These are phyloP conservation scores for Dendropsophus ebraccatus DNA, from an alignment of 2,113 vertebrate genomes.

Conservation along the genomic window DNA sequence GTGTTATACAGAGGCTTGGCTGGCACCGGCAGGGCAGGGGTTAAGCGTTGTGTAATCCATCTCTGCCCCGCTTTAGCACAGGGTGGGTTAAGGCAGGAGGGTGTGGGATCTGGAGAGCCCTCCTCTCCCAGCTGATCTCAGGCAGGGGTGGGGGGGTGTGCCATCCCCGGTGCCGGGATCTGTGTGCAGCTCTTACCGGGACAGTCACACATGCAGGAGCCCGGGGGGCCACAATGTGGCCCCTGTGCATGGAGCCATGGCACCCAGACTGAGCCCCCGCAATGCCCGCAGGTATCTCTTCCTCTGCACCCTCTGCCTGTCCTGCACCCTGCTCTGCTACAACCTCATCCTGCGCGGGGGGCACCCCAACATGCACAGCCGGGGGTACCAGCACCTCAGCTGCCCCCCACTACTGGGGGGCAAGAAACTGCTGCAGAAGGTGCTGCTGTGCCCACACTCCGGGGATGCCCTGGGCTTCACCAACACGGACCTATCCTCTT, in stretches of 20 bases:
- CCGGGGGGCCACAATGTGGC: constrained; percentile 63
- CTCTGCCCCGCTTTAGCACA: background rate
- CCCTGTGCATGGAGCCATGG: constrained; percentile 87
- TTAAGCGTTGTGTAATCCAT: background rate
- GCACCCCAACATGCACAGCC: constrained; percentile 75
- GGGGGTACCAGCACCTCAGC: constrained; percentile 70
- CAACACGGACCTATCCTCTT: constrained; percentile 13
- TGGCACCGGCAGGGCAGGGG: background rate
- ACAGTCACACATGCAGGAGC: constrained; percentile 63
- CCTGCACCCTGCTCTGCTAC: constrained; percentile 87
- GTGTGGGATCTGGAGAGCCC: background rate
- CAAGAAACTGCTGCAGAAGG: constrained; percentile 82
- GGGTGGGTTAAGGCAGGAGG: constrained; percentile 10
- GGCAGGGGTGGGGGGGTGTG: constrained; percentile 50
- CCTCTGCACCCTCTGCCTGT: constrained; percentile 83
- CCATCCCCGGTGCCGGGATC: background rate
- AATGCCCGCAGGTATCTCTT: constrained; percentile 83
- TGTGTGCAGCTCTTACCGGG: constrained; percentile 40
- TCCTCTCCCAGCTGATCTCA: constrained; percentile 45
- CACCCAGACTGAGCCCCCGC: constrained; percentile 81
- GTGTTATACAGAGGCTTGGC: too few relatives aligned
- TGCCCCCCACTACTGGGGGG: constrained; percentile 72
- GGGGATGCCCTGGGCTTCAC: constrained; percentile 45
- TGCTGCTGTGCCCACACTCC: constrained; percentile 69
- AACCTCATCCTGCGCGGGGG: constrained; percentile 83